phyloP scores from a whole-genome alignment of 2,888 invertebrate species.

The Epinotia nisella region DNA sequence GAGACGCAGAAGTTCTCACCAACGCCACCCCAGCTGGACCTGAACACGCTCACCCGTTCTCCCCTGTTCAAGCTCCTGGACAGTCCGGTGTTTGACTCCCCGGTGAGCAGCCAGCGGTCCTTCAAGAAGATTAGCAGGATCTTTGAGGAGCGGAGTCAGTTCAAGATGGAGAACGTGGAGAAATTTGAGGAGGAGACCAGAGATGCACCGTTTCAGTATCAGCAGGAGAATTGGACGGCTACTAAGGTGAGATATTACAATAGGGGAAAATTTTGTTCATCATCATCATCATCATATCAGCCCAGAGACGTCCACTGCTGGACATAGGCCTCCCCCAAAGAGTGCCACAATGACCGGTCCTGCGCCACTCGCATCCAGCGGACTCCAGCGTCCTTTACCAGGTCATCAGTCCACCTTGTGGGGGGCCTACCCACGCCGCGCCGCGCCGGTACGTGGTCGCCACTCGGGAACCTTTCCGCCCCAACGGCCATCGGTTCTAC shows the following conservation, averaged over 20 bases:
- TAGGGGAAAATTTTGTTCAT: too few species aligned
- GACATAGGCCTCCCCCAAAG: too few species aligned
- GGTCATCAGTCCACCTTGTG: too few species aligned
- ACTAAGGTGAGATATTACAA: constrained; percentile 62
- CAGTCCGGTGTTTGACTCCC: constrained; percentile 31
- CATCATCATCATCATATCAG: too few species aligned
- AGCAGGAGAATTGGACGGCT: constrained; percentile 61
- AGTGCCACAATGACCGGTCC: too few species aligned
- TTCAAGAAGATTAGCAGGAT: constrained; percentile 66
- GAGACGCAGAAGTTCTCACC: constrained; percentile 47
- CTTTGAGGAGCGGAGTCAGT: constrained; percentile 69
- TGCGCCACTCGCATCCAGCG: too few species aligned
- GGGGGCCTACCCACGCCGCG: too few species aligned
- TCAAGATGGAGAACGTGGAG: constrained; percentile 69
- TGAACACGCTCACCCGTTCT: not conserved
- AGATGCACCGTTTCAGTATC: constrained; percentile 68
- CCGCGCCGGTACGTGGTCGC: too few species aligned
- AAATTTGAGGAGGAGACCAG: constrained; percentile 75
- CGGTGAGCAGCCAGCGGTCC: constrained; percentile 51
- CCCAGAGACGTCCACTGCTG: too few species aligned
- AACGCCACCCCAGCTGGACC: constrained; percentile 43
- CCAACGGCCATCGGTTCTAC: too few species aligned
- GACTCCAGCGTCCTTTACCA: too few species aligned
- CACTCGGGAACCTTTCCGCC: too few species aligned
- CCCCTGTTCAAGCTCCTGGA: constrained; percentile 20